phyloP scores from a whole-genome alignment of 2,888 invertebrate genomes.

The Anthrax anthrax region DNA sequence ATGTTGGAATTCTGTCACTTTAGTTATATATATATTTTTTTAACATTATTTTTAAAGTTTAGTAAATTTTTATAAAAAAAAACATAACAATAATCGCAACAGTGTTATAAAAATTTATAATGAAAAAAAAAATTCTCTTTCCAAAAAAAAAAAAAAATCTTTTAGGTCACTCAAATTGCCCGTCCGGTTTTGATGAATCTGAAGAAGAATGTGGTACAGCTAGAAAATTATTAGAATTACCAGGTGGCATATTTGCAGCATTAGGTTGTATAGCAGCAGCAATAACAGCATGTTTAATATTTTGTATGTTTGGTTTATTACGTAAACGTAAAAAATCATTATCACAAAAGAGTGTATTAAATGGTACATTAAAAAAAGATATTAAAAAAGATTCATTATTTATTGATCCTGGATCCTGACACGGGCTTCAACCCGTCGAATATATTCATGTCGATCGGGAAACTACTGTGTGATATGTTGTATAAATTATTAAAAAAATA shows the following conservation, averaged over 20 bases:
- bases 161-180: constrained; percentile 41
- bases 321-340: constrained; percentile 40
- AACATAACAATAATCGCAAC: no score
- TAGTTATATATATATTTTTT: neutral
- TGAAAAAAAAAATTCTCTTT: neutral
- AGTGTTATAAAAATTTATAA: no score
- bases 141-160: neutral
- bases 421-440: constrained; percentile 78
- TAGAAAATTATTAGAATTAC: constrained; percentile 39
- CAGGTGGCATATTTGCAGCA: constrained; percentile 39
- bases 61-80: no score
- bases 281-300: constrained; percentile 40
- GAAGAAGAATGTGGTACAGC: constrained; percentile 48
- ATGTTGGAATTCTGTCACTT: neutral
- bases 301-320: constrained; percentile 44
- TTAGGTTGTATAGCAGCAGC: constrained; percentile 44
- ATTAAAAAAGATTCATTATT: constrained; percentile 34
- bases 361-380: constrained; percentile 48
- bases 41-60: neutral
- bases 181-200: constrained; percentile 55
- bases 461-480: constrained; percentile 67
- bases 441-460: constrained; percentile 87
- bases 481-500: constrained; percentile 9
- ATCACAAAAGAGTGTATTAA: constrained; percentile 36
- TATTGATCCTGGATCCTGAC: constrained; percentile 60